Base-by-base conservation (phyloP, 2,113 vertebrate species). In the Gopherus flavomarginatus region DNA sequence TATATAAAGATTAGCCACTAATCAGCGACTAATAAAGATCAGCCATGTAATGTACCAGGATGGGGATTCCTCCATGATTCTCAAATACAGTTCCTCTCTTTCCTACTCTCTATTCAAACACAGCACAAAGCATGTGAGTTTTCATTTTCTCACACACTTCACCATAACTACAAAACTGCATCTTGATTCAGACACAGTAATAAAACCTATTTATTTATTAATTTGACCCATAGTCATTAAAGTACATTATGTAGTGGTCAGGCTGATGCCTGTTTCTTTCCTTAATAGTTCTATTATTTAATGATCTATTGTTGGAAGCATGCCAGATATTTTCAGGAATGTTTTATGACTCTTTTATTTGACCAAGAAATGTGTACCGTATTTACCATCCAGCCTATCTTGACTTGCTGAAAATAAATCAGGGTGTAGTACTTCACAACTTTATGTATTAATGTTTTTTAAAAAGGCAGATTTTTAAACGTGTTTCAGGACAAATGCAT, bases 151-250 rank as follows among this genome's bases (percentile, higher is more conserved):
- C 91, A 87, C 57, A 93, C 95, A 83, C 90, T 91, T n/a, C 54
- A 19, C 59, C 75, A 82, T 75, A 87, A 96, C 90, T 85, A 79
- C 59, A 88, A 92, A 92, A 79, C 1, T 8, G 54, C 79, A 59
- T 77, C 90, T 89, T 69, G 86, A 88, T 88, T 96, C 89, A 92
- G 75, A 75, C 49, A 77, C 19, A 21, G 88, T 90, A 93, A 97
- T 93, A 90, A 96, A 97, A 85, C 42, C 50, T 91, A 88, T n/a
- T n/a, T n/a, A 97, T 97, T 95, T 95, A 94, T 97, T 84, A 97
- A 95, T 44, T 82, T 96, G 94, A 91, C 92, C 91, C 89, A 86
- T 92, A 93, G 86, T 22, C 89, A 89, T 90, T 87, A 95, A n/a
- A 90, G 82, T 91, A 81, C 86, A 85, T 92, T 93, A 94, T 44